Evolutionary conservation across 1,140 invertebrate genomes (phyloP).

Genomic region (Eciton burchellii): DNA sequence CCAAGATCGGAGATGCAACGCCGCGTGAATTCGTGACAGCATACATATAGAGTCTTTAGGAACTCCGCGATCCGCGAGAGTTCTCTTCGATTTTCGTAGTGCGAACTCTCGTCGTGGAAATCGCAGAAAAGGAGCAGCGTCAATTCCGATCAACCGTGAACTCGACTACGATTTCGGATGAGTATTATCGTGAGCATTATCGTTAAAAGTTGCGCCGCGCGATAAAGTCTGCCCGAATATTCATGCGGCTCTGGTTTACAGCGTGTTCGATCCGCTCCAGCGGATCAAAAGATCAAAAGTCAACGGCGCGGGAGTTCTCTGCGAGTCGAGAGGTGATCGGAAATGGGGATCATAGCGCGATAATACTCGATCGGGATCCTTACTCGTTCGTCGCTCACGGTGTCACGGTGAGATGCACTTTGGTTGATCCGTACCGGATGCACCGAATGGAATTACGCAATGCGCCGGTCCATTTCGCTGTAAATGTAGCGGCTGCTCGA

Average conservation of each 20-base stretch:
- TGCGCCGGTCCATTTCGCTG: conserved; percentile 44
- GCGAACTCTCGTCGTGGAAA: not conserved
- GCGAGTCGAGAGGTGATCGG: not conserved
- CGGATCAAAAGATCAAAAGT: not conserved
- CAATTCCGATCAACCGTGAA: too few relatives aligned
- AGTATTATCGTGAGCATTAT: too few relatives aligned
- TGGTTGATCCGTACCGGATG: conserved; percentile 3
- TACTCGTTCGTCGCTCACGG: not conserved
- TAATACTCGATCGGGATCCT: not conserved
- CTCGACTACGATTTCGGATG: too few relatives aligned
- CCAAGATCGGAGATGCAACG: conserved; percentile 12
- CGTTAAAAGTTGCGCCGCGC: not conserved
- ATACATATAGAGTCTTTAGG: not conserved
- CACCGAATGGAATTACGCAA: conserved; percentile 43
- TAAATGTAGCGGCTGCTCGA: conserved; percentile 23
- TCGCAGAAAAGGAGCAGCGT: too few relatives aligned
- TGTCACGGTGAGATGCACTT: conserved; percentile 34
- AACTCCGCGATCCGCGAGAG: not conserved
- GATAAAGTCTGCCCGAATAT: not conserved
- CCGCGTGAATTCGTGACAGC: not conserved
- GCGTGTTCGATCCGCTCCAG: not conserved
- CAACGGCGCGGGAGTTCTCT: not conserved
- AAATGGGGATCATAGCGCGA: conserved; percentile 4
- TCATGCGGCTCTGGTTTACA: not conserved
- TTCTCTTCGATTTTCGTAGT: not conserved